These are phyloP conservation scores for Brachionus rubens DNA, from an alignment of 1,140 invertebrate species.

Conservation along the genomic window DNA sequence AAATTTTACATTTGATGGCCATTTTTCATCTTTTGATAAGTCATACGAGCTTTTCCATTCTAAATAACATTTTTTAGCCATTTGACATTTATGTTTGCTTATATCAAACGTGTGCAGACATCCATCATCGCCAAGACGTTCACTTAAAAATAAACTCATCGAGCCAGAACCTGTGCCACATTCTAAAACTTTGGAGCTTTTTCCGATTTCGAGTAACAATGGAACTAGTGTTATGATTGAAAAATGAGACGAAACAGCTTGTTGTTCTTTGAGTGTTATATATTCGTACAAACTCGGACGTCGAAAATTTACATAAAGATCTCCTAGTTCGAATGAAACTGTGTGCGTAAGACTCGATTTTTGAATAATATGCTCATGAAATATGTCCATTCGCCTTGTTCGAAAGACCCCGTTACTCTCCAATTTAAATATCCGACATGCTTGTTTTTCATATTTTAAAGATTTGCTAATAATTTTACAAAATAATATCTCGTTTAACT, in stretches of 20 bases:
- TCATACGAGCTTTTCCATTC: conserved; percentile 34
- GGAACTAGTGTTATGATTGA: conserved; percentile 39
- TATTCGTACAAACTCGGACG: conserved; percentile 34
- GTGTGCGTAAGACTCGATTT: neutral
- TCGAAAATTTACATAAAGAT: neutral
- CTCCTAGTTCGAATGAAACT: conserved; percentile 2
- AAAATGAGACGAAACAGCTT: conserved; percentile 44
- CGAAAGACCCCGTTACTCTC: conserved; percentile 32
- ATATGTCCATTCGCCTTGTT: conserved; percentile 23
- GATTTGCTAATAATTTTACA: neutral
- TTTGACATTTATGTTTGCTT: neutral
- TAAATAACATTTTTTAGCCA: neutral
- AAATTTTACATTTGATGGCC: conserved; percentile 32
- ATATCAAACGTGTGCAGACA: conserved; percentile 39
- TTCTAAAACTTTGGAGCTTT: conserved; percentile 14
- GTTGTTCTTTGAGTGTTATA: conserved; percentile 25
- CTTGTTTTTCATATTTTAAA: neutral
- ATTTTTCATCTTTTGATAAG: conserved; percentile 8
- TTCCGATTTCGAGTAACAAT: conserved; percentile 9
- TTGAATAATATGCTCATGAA: conserved; percentile 34
- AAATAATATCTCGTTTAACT: neutral
- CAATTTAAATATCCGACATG: conserved; percentile 29
- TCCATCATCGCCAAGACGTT: conserved; percentile 6
- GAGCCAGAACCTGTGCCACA: conserved; percentile 40
- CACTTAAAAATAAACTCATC: conserved; percentile 42